Evolutionary conservation across 2,797 vertebrate genomes (phyloP), one percentile per base, ranked within the genome.

Genomic region (Typhlichthys subterraneus): DNA sequence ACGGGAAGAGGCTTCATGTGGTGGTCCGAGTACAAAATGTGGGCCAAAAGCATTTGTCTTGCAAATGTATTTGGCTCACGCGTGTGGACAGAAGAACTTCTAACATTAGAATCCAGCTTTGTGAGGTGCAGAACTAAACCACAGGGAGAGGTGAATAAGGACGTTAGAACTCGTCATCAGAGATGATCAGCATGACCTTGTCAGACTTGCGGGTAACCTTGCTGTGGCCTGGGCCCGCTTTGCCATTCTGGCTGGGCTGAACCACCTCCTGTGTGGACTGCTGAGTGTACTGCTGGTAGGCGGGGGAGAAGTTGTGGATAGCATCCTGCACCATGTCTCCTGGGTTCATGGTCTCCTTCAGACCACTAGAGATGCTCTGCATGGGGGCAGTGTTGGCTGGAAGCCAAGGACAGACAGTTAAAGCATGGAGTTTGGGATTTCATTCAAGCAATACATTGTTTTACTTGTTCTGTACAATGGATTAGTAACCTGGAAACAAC

Each of bases 331-430:
- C 95, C 0, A 98, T 98, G 73, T 98, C 96, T 42, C 95, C 94
- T 0, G 96, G 96, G 70, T 96, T 98, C 17, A 98, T 97, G 46
- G 96, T 98, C 87, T 98, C 96, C 88, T 96, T 98, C 79, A 98
- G 89, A 9, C 96, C 95, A 0, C 96, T 97, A 6, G 97, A 99
- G 87, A 99, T 98, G 90, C 96, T 98, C 85, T 96, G 96, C 96
- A 98, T 95, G 0, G 95, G 94, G 2, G 96, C 95, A 0, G 90
- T 68, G 29, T 89, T 94, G 12, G 90, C 95, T 95, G 87, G 45
- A 45, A 56, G 59, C 45, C 1, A 17, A 38, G 45, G 46, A 12
- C 14, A 15, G 33, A 72, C 2, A 51, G 45, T 1, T 5, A 17
- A 13, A 49, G 29, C 57, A 9, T 29, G 50, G 7, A 14, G 42